Evolutionary conservation across 2,888 invertebrate species (phyloP).

Genomic region (Isoperla grammatica): DNA sequence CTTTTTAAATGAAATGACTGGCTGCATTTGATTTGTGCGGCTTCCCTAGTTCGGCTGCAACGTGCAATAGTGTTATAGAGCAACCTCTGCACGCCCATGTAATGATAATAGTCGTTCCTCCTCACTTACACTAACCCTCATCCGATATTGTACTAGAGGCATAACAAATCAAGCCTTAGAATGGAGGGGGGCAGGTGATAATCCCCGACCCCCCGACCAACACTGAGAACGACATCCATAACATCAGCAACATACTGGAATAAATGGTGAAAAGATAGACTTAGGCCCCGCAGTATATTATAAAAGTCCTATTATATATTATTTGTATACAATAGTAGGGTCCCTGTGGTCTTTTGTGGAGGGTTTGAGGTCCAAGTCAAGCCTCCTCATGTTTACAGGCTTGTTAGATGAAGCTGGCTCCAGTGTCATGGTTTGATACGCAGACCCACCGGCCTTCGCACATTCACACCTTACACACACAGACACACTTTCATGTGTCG

Average conservation of each 20-base stretch:
- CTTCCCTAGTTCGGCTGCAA: too few relatives aligned
- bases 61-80: neutral
- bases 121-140: constrained; percentile 20
- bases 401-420: constrained; percentile 11
- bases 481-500: too few relatives aligned
- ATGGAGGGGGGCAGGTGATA: constrained; percentile 22
- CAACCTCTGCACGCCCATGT: constrained; percentile 17
- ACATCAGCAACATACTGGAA: constrained; percentile 2
- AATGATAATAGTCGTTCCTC: constrained; percentile 21
- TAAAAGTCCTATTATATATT: constrained; percentile 11
- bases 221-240: neutral
- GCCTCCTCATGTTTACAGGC: constrained; percentile 19
- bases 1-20: too few relatives aligned
- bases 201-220: constrained; percentile 3
- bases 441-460: neutral
- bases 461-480: constrained; percentile 9
- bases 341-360: constrained; percentile 13
- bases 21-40: too few relatives aligned
- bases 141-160: constrained; percentile 5
- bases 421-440: neutral
- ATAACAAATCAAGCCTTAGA: constrained; percentile 20
- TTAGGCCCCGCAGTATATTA: constrained; percentile 3
- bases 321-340: constrained; percentile 11
- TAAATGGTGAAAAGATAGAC: constrained; percentile 27
- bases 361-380: constrained; percentile 7